Base-by-base conservation (phyloP, 2,113 vertebrate species). In the Callithrix jacchus region DNA sequence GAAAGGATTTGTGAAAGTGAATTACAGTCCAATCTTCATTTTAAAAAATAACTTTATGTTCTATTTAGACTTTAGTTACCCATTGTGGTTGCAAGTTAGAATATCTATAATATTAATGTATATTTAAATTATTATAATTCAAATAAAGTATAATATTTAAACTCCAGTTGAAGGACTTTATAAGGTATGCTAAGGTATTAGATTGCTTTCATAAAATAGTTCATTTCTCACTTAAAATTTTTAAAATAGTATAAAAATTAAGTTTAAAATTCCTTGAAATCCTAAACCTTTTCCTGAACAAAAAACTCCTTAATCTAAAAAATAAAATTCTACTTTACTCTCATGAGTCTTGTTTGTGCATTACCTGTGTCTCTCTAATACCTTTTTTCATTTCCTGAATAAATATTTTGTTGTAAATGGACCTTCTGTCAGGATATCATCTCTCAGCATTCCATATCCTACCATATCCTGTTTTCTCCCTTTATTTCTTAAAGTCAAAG, bases 401-500 rank as follows among this genome's bases (percentile, higher is more conserved):
- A 30, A 2, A 5, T 47, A 40, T 84, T 79, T 70, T 93, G 91
- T 85, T 70, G 12, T 90, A 89, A 96, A 64, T 90, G 11, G 58
- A n/a, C 77, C 20, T 85, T 93, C 52, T 93, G 18, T 94, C 70
- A 82, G 40, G 11, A 64, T 93, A 54, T 54, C 35, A 54, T 40
- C 70, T 90, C 79, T 95, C 42, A 11, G 6, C 8, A 32, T 95
- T 56, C 49, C 16, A 54, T 56, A 79, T 8, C 17, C 1, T 94
- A 92, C 61, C 14, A 68, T 35, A 68, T 68, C 14, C 32, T 23
- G 42, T 76, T 89, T 25, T 86, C 32, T 56, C 17, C 42, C 35
- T 94, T 85, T 95, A 79, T 89, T 97, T 92, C 61, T 92, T 85
- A 4, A 90, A 93, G 42, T 86, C 42, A 86, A 89, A 70, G 58